A percentile compares a stretch with the other conserved stretches of the same genome.
phyloP scores from a whole-genome alignment of 2,113 vertebrate species.

The Elgaria multicarinata region DNA sequence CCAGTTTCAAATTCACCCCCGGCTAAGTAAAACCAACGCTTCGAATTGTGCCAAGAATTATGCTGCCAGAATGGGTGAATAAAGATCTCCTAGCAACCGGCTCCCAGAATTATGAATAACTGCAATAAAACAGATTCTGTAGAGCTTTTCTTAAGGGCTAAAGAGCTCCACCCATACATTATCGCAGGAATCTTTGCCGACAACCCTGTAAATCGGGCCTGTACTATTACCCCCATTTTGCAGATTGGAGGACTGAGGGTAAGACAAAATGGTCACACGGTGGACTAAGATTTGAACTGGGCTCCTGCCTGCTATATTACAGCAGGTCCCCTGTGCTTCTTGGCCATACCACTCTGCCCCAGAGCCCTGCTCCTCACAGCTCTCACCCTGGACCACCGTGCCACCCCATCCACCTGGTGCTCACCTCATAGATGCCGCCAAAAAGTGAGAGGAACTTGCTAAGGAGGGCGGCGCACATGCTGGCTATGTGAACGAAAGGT shows the following conservation, averaged over 20 bases:
- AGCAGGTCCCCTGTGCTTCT: background rate
- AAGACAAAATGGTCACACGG: background rate
- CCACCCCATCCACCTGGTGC: background rate
- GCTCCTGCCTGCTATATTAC: no score
- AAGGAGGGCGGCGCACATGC: slow-evolving; percentile 93
- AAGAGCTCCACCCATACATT: background rate
- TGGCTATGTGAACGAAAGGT: slow-evolving; percentile 97
- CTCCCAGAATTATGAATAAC: background rate
- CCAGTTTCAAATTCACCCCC: no score
- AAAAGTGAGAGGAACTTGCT: slow-evolving; percentile 98
- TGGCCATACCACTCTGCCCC: fast-evolving
- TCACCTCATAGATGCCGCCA: slow-evolving; percentile 96
- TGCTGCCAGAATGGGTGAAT: no score
- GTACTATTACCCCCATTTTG: background rate
- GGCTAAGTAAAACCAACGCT: no score
- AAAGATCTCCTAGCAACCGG: no score
- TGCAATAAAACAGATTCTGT: background rate
- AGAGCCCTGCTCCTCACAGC: background rate
- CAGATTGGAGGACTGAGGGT: background rate
- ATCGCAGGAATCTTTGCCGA: background rate
- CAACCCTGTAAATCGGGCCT: background rate
- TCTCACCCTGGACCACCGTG: background rate
- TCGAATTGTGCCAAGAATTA: no score
- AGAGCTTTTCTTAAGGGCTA: background rate
- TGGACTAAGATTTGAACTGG: background rate